Base-by-base conservation (phyloP, 2,888 invertebrate species). In the Mylabris sibirica region DNA sequence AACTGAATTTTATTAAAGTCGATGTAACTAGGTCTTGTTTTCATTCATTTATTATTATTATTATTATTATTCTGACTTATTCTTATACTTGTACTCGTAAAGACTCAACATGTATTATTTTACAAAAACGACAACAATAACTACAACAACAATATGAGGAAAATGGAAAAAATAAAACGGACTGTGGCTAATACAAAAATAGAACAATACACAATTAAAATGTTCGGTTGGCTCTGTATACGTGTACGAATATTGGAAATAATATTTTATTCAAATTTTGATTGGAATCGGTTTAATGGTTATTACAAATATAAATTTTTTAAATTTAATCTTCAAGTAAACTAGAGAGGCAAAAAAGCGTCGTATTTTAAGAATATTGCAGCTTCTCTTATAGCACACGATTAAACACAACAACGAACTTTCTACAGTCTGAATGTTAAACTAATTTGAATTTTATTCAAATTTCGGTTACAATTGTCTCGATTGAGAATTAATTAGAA, bases 381-480 rank as follows among this genome's bases (percentile, higher is more conserved):
- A 30, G 30, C 24, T 12, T 20, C 49, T 49, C 20, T 2, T 22
- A 57, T n/a, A n/a, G n/a, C n/a, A n/a, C 11, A 30, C 8, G 30
- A 30, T 30, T 30, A 30, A 30, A 30, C 30, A 30, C 8, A n/a
- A 30, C 30, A 30, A 24, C 12, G 24, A 24, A 24, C 57, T 57
- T 57, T 57, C 57, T 14, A 57, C 20, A 24, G 12, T 57, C 1
- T 6, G 53, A 53, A 53, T 20, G 53, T 22, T 53, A 2, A 41
- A 49, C 22, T 22, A 53, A 53, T 53, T 53, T 53, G 57, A 57
- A 57, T 57, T 53, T 22, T 53, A 53, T 57, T 57, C 12, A 57
- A 57, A 57, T 57, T 57, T 57, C 24, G 1, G 24, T 24, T 57
- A 57, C 22, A 57, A 57, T 57, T 57, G 24, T 2, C 5, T 12